phyloP scores from a whole-genome alignment of 2,888 invertebrate species.

The Camponotus fellah region DNA sequence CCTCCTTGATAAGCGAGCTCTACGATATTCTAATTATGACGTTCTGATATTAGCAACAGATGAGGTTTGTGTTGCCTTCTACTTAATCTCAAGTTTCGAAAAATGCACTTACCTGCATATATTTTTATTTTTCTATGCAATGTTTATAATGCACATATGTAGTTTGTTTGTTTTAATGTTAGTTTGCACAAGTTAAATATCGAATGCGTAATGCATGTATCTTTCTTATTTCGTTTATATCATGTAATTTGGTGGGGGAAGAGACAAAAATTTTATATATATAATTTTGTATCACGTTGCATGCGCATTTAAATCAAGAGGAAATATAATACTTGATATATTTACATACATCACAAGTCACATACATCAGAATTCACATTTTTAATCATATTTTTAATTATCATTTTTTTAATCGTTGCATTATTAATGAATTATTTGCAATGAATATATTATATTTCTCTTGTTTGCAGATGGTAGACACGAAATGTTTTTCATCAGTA shows the following conservation, averaged over 20 bases:
- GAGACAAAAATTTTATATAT: neutral
- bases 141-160: neutral
- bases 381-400: neutral
- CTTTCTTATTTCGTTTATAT: neutral
- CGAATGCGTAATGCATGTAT: conserved; percentile 2
- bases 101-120: neutral
- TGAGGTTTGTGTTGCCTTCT: conserved; percentile 82
- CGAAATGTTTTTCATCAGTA: conserved; percentile 90
- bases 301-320: neutral
- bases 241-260: conserved; percentile 30
- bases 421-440: conserved; percentile 4
- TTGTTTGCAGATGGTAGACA: conserved; percentile 89
- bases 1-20: conserved; percentile 93
- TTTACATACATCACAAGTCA: neutral
- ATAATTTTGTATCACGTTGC: neutral
- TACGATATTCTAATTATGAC: conserved; percentile 93
- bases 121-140: neutral
- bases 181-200: neutral
- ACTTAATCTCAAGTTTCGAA: conserved; percentile 45
- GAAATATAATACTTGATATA: neutral
- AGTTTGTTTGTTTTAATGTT: neutral
- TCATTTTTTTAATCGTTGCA: neutral
- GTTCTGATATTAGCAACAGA: conserved; percentile 89
- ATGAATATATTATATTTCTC: conserved; percentile 13
- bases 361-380: neutral